Evolutionary conservation across 2,888 invertebrate species (phyloP).

Genomic region (Cheilosia scutellata): DNA sequence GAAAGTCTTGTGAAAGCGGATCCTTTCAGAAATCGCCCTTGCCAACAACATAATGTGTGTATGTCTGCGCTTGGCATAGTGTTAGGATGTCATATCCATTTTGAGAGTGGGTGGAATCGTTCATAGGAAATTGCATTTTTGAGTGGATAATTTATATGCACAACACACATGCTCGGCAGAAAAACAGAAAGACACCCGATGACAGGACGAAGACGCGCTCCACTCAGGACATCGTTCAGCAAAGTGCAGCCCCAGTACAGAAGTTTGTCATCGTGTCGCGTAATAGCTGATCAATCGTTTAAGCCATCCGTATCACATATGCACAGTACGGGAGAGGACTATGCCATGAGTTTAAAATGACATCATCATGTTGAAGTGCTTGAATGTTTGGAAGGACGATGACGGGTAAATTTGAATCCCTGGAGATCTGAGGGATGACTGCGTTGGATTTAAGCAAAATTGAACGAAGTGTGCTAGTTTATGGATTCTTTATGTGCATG

Average conservation of each 20-base stretch:
- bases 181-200: slow-evolving; percentile 24
- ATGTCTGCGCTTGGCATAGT: slow-evolving; percentile 4
- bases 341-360: slow-evolving; percentile 51
- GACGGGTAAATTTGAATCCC: slow-evolving; percentile 60
- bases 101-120: slow-evolving; percentile 66
- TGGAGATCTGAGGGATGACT: slow-evolving; percentile 59
- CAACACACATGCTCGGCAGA: slow-evolving; percentile 72
- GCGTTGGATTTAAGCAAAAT: slow-evolving; percentile 66
- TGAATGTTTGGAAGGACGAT: background rate
- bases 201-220: slow-evolving; percentile 27
- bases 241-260: slow-evolving; percentile 38
- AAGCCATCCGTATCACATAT: slow-evolving; percentile 65
- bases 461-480: slow-evolving; percentile 69
- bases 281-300: slow-evolving; percentile 76
- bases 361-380: slow-evolving; percentile 56
- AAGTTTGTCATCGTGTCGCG: slow-evolving; percentile 73
- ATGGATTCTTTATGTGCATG: slow-evolving; percentile 73
- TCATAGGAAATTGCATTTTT: slow-evolving; percentile 80
- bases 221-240: slow-evolving; percentile 32
- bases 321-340: slow-evolving; percentile 20
- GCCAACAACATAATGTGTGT: background rate
- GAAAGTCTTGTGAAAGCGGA: slow-evolving; percentile 25
- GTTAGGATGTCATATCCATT: slow-evolving; percentile 32
- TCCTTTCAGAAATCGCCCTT: slow-evolving; percentile 23
- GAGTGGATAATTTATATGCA: slow-evolving; percentile 80